Evolutionary conservation across 2,888 invertebrate species (phyloP).

Genomic region (Pheosia gnoma): DNA sequence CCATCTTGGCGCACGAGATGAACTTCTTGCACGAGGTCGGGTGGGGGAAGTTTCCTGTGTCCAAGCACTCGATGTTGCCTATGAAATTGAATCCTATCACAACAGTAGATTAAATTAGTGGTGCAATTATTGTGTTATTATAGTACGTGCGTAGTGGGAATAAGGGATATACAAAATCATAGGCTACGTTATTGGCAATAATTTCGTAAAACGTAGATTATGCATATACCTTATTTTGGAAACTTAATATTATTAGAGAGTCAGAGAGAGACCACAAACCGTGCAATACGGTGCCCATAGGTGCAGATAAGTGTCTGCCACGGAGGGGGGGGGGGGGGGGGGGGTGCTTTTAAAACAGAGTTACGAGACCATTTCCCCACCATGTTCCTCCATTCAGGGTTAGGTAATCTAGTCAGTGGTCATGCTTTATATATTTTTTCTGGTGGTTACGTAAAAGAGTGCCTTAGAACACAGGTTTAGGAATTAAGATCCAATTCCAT

Average conservation of each 20-base stretch:
- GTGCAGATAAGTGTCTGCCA: constrained; percentile 2
- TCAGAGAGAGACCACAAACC: not conserved
- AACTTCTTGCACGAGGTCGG: constrained; percentile 96
- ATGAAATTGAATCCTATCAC: constrained; percentile 7
- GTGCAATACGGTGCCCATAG: not conserved
- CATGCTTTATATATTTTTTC: not conserved
- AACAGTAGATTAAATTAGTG: constrained; percentile 6
- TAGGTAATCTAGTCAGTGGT: not conserved
- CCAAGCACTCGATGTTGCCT: constrained; percentile 92
- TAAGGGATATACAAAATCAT: not conserved
- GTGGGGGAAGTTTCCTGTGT: constrained; percentile 96
- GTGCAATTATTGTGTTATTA: constrained; percentile 7
- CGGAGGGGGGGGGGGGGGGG: not conserved
- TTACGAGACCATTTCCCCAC: not conserved
- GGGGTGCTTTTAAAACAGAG: not conserved
- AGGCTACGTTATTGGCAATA: too few relatives aligned
- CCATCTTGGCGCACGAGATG: constrained; percentile 93
- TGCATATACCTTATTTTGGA: constrained; percentile 1
- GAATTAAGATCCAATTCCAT: not conserved
- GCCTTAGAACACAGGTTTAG: not conserved
- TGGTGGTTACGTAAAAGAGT: not conserved
- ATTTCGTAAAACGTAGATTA: too few relatives aligned
- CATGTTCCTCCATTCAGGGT: not conserved
- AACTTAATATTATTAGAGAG: constrained; percentile 3
- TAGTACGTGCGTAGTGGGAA: not conserved